These are phyloP conservation scores for Drosophila borealis DNA, from an alignment of 2,888 invertebrate species.

Conservation along the genomic window DNA sequence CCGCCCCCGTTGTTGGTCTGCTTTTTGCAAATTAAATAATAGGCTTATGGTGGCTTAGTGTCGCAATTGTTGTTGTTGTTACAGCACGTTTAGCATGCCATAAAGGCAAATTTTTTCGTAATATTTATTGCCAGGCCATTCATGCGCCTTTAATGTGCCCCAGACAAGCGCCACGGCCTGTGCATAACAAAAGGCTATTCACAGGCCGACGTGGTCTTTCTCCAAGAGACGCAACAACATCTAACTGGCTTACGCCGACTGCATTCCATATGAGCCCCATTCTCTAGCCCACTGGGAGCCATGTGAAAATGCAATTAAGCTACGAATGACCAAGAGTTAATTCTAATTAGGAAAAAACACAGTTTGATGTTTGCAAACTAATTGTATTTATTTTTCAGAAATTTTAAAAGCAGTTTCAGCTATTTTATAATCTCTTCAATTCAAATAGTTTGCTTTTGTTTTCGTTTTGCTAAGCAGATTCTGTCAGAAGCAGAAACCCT, in stretches of 20 bases:
- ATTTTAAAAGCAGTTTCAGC: neutral
- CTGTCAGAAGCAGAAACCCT: neutral
- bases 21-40: constrained; percentile 73
- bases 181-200: constrained; percentile 74
- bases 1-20: constrained; percentile 21
- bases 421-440: neutral
- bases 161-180: constrained; percentile 77
- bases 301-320: constrained; percentile 58
- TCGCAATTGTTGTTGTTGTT: constrained; percentile 62
- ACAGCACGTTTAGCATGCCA: constrained; percentile 75
- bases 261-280: constrained; percentile 69
- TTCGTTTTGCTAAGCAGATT: neutral
- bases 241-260: constrained; percentile 73
- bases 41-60: constrained; percentile 78
- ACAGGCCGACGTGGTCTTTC: constrained; percentile 33
- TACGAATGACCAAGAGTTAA: constrained; percentile 46
- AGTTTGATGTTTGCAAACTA: neutral
- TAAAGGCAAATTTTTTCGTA: constrained; percentile 75
- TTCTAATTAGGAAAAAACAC: constrained; percentile 21
- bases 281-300: constrained; percentile 37
- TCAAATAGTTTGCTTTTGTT: neutral
- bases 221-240: constrained; percentile 47
- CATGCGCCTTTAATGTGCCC: constrained; percentile 80
- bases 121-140: constrained; percentile 79
- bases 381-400: neutral